A percentile compares a stretch with the other conserved stretches of the same genome.
phyloP scores from a whole-genome alignment of 1,140 invertebrate genomes.

The Andrena cerasifolii region DNA sequence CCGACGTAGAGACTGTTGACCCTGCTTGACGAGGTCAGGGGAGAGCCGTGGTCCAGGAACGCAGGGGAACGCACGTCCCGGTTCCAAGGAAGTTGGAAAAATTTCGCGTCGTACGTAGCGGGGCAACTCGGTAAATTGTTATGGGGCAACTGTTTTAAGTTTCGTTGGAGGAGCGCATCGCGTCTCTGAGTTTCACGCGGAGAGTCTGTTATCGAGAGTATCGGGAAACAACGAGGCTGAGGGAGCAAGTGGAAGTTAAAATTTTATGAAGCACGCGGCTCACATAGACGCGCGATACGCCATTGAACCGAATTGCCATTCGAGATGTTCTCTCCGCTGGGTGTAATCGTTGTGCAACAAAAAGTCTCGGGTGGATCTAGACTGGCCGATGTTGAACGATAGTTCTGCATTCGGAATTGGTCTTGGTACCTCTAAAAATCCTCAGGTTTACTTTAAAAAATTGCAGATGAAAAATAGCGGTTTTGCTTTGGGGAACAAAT shows the following conservation, averaged over 20 bases:
- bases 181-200: not conserved
- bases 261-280: conserved; percentile 29
- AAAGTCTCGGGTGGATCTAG: not conserved
- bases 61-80: not conserved
- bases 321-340: not conserved
- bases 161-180: not conserved
- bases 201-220: conserved; percentile 32
- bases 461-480: too few species aligned
- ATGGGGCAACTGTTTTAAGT: conserved; percentile 5
- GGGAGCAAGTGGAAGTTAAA: conserved; percentile 21
- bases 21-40: too few species aligned
- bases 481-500: too few species aligned
- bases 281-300: not conserved
- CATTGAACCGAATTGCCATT: conserved; percentile 23
- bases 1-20: not conserved
- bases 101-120: conserved; percentile 1
- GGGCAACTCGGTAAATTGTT: conserved; percentile 34
- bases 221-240: conserved; percentile 26
- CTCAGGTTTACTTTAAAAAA: too few species aligned
- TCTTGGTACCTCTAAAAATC: not conserved
- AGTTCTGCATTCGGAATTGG: conserved; percentile 7
- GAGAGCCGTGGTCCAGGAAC: not conserved
- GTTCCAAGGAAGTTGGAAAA: conserved; percentile 14
- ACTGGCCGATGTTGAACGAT: conserved; percentile 2
- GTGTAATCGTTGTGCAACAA: not conserved